Conservation (phyloP, 1,140 invertebrate species). For the Zaprionus camerounensis region DNA sequence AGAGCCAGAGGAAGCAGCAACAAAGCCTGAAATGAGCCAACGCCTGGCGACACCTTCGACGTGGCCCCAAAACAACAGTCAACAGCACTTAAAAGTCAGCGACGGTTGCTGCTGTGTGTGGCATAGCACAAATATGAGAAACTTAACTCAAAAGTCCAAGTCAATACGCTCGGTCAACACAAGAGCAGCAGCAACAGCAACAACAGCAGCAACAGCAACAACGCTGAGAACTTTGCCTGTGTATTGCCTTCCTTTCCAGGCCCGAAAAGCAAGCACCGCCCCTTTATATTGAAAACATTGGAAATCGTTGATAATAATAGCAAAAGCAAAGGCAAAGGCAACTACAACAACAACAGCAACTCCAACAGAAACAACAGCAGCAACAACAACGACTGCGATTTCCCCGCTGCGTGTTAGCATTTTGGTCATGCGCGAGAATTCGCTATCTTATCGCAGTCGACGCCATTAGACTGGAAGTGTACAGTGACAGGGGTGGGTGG, state of each 20-base stretch:
- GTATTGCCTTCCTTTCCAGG: slow-evolving; percentile 43
- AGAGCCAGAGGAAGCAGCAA: slow-evolving; percentile 28
- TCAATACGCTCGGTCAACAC: slow-evolving; percentile 80
- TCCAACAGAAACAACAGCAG: slow-evolving; percentile 31
- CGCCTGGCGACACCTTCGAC: slow-evolving; percentile 76
- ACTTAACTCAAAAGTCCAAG: slow-evolving; percentile 82
- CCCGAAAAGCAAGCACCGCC: slow-evolving; percentile 66
- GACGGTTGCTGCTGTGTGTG: slow-evolving; percentile 33
- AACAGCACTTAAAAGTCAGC: slow-evolving; percentile 80
- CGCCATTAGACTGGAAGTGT: slow-evolving; percentile 68
- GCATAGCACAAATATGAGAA: slow-evolving; percentile 77
- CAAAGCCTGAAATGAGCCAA: slow-evolving; percentile 57
- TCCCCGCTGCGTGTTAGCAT: slow-evolving; percentile 33
- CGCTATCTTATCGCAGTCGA: slow-evolving; percentile 73
- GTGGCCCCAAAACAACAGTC: slow-evolving; percentile 80
- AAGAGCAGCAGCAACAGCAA: slow-evolving; percentile 52
- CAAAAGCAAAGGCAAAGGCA: slow-evolving; percentile 35
- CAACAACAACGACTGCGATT: slow-evolving; percentile 5
- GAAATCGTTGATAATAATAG: slow-evolving; percentile 71
- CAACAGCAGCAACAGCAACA: slow-evolving; percentile 22
- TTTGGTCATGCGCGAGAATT: slow-evolving; percentile 63
- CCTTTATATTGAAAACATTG: slow-evolving; percentile 82
- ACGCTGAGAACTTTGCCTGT: slow-evolving; percentile 24
- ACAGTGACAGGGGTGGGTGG: neutral
- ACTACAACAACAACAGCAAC: slow-evolving; percentile 5